phyloP scores from a whole-genome alignment of 2,797 vertebrate genomes.

The Megalops cyprinoides region DNA sequence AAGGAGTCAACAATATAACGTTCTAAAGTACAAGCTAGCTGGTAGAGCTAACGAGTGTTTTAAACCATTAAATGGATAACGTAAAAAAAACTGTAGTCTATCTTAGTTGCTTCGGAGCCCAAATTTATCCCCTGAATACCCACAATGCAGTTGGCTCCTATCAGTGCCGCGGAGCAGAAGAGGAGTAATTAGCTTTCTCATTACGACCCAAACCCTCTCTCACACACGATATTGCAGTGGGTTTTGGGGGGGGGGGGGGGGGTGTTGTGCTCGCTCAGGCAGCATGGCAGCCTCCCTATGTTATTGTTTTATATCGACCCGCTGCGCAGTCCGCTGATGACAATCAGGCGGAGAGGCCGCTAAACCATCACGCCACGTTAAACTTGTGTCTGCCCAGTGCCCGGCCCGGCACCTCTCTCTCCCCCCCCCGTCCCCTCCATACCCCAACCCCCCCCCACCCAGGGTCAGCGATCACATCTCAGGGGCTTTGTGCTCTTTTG shows the following conservation, averaged over 20 bases:
- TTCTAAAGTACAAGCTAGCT: too few species aligned
- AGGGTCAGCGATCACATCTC: not conserved
- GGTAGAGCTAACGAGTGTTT: too few species aligned
- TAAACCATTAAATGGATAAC: too few species aligned
- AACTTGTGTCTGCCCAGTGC: not conserved
- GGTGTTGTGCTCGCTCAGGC: not conserved
- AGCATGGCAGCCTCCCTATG: not conserved
- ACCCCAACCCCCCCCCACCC: not conserved
- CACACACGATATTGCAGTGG: constrained; percentile 1
- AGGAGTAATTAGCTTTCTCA: constrained; percentile 30
- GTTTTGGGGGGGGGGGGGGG: too few species aligned
- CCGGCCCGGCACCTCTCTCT: not conserved
- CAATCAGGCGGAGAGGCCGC: not conserved
- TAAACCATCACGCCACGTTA: constrained; percentile 22
- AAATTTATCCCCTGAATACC: constrained; percentile 16
- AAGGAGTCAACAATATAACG: too few species aligned
- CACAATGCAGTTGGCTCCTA: not conserved
- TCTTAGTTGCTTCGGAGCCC: too few species aligned
- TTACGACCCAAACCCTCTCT: constrained; percentile 12
- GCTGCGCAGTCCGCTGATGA: not conserved
- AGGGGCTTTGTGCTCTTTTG: not conserved
- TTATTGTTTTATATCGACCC: constrained; percentile 27
- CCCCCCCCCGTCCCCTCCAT: too few species aligned
- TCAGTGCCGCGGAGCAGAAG: not conserved
- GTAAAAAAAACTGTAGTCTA: too few species aligned